Conservation (phyloP, 2,888 invertebrate species). For the Brassicogethes aeneus region DNA sequence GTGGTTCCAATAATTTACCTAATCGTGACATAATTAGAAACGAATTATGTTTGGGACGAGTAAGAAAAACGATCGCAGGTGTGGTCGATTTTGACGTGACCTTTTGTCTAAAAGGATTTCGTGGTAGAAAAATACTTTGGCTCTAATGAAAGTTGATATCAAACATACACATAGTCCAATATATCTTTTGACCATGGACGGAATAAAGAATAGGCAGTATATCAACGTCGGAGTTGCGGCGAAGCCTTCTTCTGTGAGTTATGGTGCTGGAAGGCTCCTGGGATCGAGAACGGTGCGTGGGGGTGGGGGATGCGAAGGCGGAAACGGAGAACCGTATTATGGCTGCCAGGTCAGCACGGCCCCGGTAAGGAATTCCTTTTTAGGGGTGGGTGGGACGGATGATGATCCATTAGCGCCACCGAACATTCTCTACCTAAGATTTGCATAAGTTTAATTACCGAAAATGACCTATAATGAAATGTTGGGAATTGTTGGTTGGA, state of each 20-base stretch:
- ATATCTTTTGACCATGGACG: constrained; percentile 16
- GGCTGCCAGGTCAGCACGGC: constrained; percentile 33
- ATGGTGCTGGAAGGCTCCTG: constrained; percentile 24
- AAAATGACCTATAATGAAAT: too few relatives aligned
- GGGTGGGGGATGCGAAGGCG: constrained; percentile 20
- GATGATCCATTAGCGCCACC: too few relatives aligned
- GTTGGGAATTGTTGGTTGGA: too few relatives aligned
- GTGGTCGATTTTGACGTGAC: background rate
- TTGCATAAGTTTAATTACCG: too few relatives aligned
- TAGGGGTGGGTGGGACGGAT: constrained; percentile 1
- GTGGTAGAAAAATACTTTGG: constrained; percentile 1
- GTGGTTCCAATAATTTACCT: background rate
- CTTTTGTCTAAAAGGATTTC: constrained; percentile 1
- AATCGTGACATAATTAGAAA: background rate
- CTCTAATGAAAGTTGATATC: constrained; percentile 23
- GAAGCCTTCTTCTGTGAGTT: constrained; percentile 18
- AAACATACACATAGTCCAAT: constrained; percentile 14
- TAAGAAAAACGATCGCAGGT: background rate
- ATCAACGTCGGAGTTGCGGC: constrained; percentile 22
- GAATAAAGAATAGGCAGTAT: constrained; percentile 25
- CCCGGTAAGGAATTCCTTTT: constrained; percentile 22
- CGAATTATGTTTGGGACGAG: background rate
- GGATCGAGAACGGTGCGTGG: constrained; percentile 18
- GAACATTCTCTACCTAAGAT: too few relatives aligned
- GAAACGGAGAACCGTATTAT: constrained; percentile 29